Conservation (phyloP, 2,113 vertebrate species). For the Nansenia antarctica region DNA sequence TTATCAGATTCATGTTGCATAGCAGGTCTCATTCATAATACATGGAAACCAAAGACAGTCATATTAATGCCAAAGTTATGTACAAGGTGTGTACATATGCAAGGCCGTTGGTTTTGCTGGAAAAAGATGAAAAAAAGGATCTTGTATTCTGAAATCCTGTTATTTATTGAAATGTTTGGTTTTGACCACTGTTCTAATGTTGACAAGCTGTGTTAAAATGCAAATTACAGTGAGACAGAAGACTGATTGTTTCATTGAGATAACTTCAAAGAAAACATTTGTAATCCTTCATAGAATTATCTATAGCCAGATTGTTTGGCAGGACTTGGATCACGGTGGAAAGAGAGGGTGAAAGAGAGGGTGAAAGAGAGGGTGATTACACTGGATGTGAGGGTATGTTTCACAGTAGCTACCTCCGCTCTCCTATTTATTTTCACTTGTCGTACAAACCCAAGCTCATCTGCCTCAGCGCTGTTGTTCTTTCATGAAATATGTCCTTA, state of each 20-base stretch:
- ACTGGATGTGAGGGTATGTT: not conserved
- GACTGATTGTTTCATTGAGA: not conserved
- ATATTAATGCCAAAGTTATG: not conserved
- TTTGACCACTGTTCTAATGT: too few relatives aligned
- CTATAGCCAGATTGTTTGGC: not conserved
- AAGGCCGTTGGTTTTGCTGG: not conserved
- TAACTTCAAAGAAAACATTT: not conserved
- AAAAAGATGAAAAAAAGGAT: not conserved
- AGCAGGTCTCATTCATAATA: slow-evolving; percentile 3
- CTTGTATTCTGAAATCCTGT: not conserved
- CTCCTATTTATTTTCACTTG: slow-evolving; percentile 2
- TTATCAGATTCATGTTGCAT: slow-evolving; percentile 3
- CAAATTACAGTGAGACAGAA: not conserved
- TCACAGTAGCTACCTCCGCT: slow-evolving; percentile 12
- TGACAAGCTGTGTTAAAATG: not conserved
- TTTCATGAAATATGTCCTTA: slow-evolving; percentile 9
- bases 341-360: not conserved
- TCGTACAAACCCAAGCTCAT: slow-evolving; percentile 3
- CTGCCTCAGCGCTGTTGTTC: slow-evolving; percentile 2
- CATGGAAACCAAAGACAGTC: not conserved
- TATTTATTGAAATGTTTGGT: not conserved
- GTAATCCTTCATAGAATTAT: not conserved
- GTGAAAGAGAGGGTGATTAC: not conserved
- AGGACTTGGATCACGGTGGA: not conserved
- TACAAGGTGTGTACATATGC: not conserved